phyloP scores from a whole-genome alignment of 2,797 vertebrate species.

The Centroberyx gerrardi region DNA sequence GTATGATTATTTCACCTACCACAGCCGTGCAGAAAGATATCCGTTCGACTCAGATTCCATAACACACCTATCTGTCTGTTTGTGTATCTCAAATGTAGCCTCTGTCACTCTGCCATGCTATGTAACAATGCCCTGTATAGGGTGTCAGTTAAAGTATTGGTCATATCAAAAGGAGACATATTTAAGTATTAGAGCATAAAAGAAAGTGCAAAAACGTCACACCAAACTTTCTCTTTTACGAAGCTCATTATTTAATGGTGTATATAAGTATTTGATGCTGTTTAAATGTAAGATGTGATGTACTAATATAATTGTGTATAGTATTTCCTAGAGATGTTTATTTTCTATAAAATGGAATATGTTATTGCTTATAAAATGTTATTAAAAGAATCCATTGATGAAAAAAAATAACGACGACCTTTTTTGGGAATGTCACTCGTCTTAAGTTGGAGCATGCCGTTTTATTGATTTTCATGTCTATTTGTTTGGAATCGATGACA shows the following conservation, averaged over 20 bases:
- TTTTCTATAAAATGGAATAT: slow-evolving; percentile 93
- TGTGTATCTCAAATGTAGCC: slow-evolving; percentile 80
- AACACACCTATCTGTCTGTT: slow-evolving; percentile 63
- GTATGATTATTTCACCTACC: slow-evolving; percentile 59
- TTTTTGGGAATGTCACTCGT: slow-evolving; percentile 86
- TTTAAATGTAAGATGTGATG: slow-evolving; percentile 93
- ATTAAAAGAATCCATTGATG: slow-evolving; percentile 87
- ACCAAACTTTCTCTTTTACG: slow-evolving; percentile 82
- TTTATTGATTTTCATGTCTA: slow-evolving; percentile 81
- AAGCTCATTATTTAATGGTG: slow-evolving; percentile 87
- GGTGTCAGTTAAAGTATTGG: slow-evolving; percentile 57
- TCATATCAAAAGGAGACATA: slow-evolving; percentile 79
- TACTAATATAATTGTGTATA: slow-evolving; percentile 94
- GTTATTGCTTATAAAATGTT: slow-evolving; percentile 92
- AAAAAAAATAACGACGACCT: slow-evolving; percentile 74
- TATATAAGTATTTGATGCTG: slow-evolving; percentile 92
- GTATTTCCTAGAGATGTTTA: slow-evolving; percentile 94
- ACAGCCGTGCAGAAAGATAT: slow-evolving; percentile 52
- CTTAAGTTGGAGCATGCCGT: slow-evolving; percentile 79
- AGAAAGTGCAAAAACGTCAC: slow-evolving; percentile 76
- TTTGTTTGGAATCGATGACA: slow-evolving; percentile 81
- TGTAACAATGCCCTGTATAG: slow-evolving; percentile 57
- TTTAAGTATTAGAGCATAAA: slow-evolving; percentile 82
- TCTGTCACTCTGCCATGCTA: slow-evolving; percentile 70
- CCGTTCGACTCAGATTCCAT: slow-evolving; percentile 53